These are phyloP conservation scores for Eudasyphora cyanicolor DNA, from an alignment of 2,888 invertebrate genomes.

Conservation along the genomic window DNA sequence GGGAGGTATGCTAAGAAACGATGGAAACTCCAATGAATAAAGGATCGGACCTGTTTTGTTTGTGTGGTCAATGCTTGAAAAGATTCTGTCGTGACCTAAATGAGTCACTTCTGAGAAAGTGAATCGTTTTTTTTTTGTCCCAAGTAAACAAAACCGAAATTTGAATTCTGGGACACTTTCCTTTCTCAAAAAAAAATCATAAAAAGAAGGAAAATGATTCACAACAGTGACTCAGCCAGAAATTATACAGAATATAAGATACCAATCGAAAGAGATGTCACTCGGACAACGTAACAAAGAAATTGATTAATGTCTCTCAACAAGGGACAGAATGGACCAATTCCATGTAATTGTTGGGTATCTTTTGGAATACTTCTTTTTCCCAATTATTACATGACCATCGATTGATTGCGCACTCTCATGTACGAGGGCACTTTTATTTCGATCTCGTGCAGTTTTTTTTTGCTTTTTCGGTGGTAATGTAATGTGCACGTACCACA, in stretches of 20 bases:
- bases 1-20: not conserved
- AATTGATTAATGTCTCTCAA: not conserved
- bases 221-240: not conserved
- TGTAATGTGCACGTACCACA: conserved; percentile 57
- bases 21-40: not conserved
- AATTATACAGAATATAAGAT: not conserved
- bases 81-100: not conserved
- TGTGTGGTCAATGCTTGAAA: not conserved
- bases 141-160: not conserved
- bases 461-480: conserved; percentile 11
- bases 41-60: too few relatives aligned
- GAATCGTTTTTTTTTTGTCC: not conserved
- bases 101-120: conserved; percentile 1
- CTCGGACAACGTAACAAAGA: not conserved
- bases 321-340: not conserved
- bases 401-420: not conserved
- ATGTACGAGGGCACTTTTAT: not conserved
- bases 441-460: conserved; percentile 54
- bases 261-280: not conserved
- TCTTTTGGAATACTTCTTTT: not conserved
- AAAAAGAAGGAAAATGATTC: not conserved
- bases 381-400: not conserved
- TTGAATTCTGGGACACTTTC: conserved; percentile 1
- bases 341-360: not conserved
- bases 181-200: too few relatives aligned